Evolutionary conservation across 2,113 vertebrate genomes (phyloP), one percentile per base, ranked within the genome.

Genomic region (Lamprologus callipterus): DNA sequence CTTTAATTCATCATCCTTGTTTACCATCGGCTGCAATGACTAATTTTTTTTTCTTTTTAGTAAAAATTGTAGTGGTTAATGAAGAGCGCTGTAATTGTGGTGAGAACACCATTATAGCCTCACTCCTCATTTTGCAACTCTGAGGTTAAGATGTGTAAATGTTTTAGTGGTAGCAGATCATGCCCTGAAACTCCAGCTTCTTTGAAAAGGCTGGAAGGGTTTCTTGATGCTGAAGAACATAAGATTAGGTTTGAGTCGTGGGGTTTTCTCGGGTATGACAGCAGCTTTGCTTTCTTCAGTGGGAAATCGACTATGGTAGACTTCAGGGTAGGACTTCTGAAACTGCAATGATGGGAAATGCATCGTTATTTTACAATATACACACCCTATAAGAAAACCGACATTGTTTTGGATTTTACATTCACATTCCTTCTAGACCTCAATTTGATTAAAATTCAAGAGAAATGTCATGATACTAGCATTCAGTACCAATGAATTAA

Each of bases 161-260:
- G 68, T 9, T 23, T 49, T n/a, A 23, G 70, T 6, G 7, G 35
- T 21, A 23, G 12, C 9, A n/a, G 8, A 14, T 92, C 85, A 95
- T 2, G 95, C 91, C 51, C 95, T 93, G 14, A 95, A 95, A 80
- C 95, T 95, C 95, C 95, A 95, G 89, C 95, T 95, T 85, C 95
- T 94, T 83, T 95, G 95, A 42, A 95, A 95, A 47, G 94, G 95
- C 81, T 93, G 92, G n/a, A 94, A 87, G 9, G 95, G 89, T 79
- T 94, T 95, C 88, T 95, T 95, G 42, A 95, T 63, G 83, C 81
- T 94, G 42, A 95, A 89, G 57, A 95, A 87, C 88, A 87, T 85
- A 49, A 91, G 87, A n/a, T 90, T 90, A 86, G 93, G 93, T 88
- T 94, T 94, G 60, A 85, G 75, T 21, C 93, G 73, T 5, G 93